These are phyloP conservation scores for Mechanitis messenoides DNA, from an alignment of 2,888 invertebrate genomes.

Conservation along the genomic window DNA sequence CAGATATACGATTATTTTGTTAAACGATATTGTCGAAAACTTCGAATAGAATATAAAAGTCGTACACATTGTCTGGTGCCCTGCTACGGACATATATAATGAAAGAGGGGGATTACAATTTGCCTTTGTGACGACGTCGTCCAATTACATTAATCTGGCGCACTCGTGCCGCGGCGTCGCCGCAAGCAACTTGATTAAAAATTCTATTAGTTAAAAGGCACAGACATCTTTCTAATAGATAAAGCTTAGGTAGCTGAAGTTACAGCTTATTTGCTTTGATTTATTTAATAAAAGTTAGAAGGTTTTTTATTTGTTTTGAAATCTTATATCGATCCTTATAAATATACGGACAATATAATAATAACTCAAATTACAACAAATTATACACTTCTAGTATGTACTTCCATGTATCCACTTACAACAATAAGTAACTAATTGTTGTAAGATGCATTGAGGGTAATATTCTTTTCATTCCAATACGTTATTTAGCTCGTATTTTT, in stretches of 20 bases:
- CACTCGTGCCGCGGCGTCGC: conserved; percentile 53
- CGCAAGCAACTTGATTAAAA: conserved; percentile 74
- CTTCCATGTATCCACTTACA: no score
- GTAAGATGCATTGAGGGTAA: no score
- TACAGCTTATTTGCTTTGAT: conserved; percentile 16
- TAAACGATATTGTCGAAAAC: conserved; percentile 43
- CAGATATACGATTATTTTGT: conserved; percentile 36
- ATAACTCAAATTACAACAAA: no score
- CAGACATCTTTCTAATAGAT: conserved; percentile 69
- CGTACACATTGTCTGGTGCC: conserved; percentile 57
- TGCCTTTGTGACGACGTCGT: conserved; percentile 74
- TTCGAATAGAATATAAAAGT: conserved; percentile 53
- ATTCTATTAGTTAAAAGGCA: conserved; percentile 75
- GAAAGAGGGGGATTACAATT: conserved; percentile 73
- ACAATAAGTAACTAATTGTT: no score
- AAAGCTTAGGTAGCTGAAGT: conserved; percentile 50
- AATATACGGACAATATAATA: no score
- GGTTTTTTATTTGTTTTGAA: no score
- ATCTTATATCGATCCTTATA: no score
- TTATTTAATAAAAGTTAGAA: conserved; percentile 7
- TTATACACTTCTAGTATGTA: no score
- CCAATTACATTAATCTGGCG: conserved; percentile 76
- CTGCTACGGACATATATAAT: conserved; percentile 63
- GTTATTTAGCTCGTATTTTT: no score
- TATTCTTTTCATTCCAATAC: no score